Base-by-base conservation (phyloP, 2,888 invertebrate genomes). In the Nysson spinosus region DNA sequence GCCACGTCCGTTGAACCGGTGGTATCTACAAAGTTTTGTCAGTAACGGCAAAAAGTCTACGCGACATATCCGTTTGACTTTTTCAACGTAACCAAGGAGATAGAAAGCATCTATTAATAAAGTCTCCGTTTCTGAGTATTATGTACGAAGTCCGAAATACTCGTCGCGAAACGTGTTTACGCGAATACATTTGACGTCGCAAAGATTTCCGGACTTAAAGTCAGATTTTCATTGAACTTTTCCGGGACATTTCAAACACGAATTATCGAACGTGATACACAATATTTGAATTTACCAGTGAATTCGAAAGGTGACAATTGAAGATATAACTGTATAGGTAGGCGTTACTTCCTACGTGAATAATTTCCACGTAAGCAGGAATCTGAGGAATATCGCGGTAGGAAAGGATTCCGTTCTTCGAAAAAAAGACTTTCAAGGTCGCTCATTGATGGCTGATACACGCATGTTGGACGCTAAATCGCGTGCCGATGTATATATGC, bases 1-100 rank as follows among this genome's bases (percentile, higher is more conserved):
- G 37, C 30, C 37, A 72, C 72, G 82, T 80, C 77, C 83, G 60
- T 80, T 82, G 81, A 82, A 83, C 82, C 65, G 68, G 44, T 35
- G 30, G 32, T 56, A 69, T 74, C 74, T 51, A 39, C 40, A 34
- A 44, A 52, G 57, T 65, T 74, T 64, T 65, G 55, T 65, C 51
- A 52, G 35, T 49, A 26, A 26, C 56, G 39, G 26, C 42, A 56
- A 63, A 60, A 50, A 17, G 14, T 50, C 6, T 20, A 24, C 51
- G 14, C 22, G 37, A 30, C 49, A 6, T 62, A 62, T 50, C 40
- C 46, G 55, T 47, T 5, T 37, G 44, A 51, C 43, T 52, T 63
- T 55, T 44, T 43, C n/a, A n/a, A 12, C 42, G 50, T 51, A 46
- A n/a, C 19, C 28, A 56, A 14, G 32, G 16, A 54, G 57, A 68